Conservation (phyloP, 2,113 vertebrate species). For the Eptesicus fuscus region DNA sequence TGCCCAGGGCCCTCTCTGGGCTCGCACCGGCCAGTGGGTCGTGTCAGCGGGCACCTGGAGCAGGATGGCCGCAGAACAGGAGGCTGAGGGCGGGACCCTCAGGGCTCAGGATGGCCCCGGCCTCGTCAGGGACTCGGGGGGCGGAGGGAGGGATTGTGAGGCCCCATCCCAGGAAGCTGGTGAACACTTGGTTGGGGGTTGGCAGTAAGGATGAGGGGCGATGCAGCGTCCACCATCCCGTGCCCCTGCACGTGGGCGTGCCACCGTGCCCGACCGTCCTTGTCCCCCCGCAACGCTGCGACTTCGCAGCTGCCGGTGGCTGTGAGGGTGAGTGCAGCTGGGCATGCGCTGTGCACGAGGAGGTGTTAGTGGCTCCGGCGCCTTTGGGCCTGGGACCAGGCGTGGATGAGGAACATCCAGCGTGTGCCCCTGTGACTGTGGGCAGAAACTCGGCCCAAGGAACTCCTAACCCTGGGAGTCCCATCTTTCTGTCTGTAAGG, state of each 20-base stretch:
- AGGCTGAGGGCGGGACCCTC: neutral
- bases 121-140: neutral
- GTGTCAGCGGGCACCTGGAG: neutral
- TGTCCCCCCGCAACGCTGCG: neutral
- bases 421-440: neutral
- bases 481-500: neutral
- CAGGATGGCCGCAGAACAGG: neutral
- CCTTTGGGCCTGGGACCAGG: neutral
- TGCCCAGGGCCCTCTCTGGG: neutral
- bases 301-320: neutral
- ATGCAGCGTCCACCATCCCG: neutral
- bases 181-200: neutral
- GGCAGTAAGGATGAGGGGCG: neutral
- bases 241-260: neutral
- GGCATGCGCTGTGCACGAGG: neutral
- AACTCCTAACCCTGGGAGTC: neutral
- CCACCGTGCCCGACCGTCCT: neutral
- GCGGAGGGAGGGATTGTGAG: neutral
- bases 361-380: neutral
- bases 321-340: neutral
- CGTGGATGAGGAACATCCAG: no score
- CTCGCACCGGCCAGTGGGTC: neutral
- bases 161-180: neutral
- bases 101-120: neutral
- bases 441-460: neutral